Evolutionary conservation across 2,113 vertebrate genomes (phyloP).

Genomic region (Cyanoramphus novaezelandiae): DNA sequence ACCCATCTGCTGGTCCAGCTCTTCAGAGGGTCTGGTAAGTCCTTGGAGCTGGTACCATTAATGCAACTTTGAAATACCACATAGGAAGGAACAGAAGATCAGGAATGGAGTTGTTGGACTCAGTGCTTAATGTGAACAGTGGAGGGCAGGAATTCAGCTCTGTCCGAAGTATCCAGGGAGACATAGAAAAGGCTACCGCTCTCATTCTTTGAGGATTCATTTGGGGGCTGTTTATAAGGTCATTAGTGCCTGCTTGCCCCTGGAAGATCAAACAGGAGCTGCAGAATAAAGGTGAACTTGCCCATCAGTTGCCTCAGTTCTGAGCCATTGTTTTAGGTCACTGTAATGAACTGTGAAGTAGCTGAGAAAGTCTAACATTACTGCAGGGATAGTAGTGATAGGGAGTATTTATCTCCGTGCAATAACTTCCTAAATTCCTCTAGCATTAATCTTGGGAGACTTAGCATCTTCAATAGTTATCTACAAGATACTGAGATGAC

Average conservation of each 20-base stretch:
- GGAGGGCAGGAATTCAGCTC: background rate
- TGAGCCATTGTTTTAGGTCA: background rate
- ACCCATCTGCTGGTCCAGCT: background rate
- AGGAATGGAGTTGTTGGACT: background rate
- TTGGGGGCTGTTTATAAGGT: background rate
- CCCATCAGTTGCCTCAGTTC: background rate
- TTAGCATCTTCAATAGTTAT: background rate
- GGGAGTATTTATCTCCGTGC: background rate
- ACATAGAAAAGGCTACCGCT: background rate
- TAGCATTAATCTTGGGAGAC: background rate
- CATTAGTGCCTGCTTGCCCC: background rate
- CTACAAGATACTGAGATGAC: background rate
- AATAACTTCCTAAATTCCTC: background rate
- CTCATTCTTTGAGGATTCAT: background rate
- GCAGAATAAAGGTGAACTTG: background rate
- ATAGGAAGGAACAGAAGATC: background rate
- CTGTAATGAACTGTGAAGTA: background rate
- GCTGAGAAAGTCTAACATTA: accelerated
- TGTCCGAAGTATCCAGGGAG: accelerated
- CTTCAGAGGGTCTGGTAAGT: background rate
- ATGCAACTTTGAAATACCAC: background rate
- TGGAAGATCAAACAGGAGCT: background rate
- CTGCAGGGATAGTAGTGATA: background rate
- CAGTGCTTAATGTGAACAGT: accelerated
- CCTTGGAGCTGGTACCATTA: background rate